Conservation (phyloP, 2,888 invertebrate species). For the Tipula vernalis region DNA sequence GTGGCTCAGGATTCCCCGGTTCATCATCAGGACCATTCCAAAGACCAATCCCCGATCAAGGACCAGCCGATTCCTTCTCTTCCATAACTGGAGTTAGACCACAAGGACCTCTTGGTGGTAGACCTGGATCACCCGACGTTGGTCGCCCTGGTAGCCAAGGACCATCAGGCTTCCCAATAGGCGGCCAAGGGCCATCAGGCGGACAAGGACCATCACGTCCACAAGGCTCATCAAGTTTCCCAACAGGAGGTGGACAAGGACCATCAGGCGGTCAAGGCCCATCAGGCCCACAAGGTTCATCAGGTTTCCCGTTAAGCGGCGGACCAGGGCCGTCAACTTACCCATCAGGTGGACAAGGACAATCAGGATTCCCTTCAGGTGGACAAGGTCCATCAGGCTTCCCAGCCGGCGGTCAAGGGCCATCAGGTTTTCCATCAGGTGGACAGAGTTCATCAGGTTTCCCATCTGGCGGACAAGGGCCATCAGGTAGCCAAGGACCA, state of each 20-base stretch:
- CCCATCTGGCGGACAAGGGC: conserved; percentile 17
- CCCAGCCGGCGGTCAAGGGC: conserved; percentile 20
- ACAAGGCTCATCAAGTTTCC: conserved; percentile 21
- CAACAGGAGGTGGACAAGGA: conserved; percentile 16
- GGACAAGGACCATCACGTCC: conserved; percentile 18
- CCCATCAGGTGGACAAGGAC: conserved; percentile 20
- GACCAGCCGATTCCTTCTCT: conserved; percentile 11
- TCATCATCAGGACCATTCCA: neutral
- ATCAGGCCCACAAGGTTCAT: conserved; percentile 20
- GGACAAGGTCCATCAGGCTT: conserved; percentile 22
- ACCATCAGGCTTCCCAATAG: conserved; percentile 21
- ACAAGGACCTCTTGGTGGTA: conserved; percentile 15
- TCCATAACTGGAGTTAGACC: conserved; percentile 14
- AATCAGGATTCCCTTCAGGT: conserved; percentile 20
- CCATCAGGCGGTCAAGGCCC: conserved; percentile 16
- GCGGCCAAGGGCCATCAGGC: conserved; percentile 20
- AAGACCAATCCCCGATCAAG: conserved; percentile 9
- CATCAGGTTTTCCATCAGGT: conserved; percentile 18
- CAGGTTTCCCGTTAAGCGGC: conserved; percentile 19
- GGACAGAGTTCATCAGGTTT: conserved; percentile 20
- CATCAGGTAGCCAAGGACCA: conserved; percentile 16
- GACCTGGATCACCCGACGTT: conserved; percentile 25
- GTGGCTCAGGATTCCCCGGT: neutral
- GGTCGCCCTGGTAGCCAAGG: conserved; percentile 21
- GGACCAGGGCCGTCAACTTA: conserved; percentile 16